Percentiles rank a stretch among this genome's conserved stretches.
Evolutionary conservation across 2,797 vertebrate genomes (phyloP).

Genomic region (Bucorvus abyssinicus): DNA sequence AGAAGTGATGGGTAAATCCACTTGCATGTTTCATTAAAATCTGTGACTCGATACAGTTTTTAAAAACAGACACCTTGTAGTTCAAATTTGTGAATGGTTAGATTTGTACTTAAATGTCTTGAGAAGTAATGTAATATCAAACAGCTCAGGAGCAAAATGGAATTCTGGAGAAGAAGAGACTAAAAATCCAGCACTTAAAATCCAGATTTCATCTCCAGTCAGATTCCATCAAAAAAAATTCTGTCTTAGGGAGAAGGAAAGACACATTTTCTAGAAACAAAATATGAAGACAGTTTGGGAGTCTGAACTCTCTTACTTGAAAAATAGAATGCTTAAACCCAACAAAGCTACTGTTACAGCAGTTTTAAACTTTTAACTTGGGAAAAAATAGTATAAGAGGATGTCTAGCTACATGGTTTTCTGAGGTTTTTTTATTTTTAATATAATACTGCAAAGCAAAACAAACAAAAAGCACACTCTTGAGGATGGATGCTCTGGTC

Average conservation of each 20-base stretch:
- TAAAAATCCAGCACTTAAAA: background rate
- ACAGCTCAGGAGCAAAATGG: background rate
- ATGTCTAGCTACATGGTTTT: background rate
- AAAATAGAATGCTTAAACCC: background rate
- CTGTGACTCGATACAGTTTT: background rate
- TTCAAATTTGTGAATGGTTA: background rate
- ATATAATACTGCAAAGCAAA: background rate
- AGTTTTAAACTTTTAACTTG: background rate
- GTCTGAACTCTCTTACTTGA: background rate
- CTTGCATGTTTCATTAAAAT: background rate
- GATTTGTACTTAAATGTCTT: background rate
- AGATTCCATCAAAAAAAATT: background rate
- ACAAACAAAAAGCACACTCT: background rate
- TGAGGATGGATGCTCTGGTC: background rate
- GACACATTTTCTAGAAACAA: background rate
- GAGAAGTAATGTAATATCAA: background rate
- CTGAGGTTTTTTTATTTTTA: background rate
- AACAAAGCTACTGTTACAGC: background rate
- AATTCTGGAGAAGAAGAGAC: background rate
- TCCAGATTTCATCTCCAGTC: background rate
- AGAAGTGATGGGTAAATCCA: background rate
- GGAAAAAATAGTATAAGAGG: background rate
- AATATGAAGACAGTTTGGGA: background rate
- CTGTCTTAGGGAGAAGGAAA: background rate
- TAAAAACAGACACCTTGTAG: background rate